Conservation (phyloP, 1,140 invertebrate genomes). For the Bombus turneri region DNA sequence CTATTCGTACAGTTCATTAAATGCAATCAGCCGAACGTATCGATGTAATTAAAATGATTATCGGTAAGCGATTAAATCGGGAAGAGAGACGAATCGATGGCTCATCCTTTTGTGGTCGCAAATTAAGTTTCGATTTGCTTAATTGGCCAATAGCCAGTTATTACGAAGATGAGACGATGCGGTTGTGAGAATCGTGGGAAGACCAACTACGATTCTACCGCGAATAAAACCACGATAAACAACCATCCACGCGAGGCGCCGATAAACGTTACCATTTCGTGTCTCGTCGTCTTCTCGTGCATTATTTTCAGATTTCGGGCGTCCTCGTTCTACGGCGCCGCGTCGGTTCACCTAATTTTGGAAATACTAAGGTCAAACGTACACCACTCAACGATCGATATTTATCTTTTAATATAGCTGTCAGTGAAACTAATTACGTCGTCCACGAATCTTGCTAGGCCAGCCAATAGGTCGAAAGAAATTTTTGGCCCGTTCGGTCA, state of each 20-base stretch:
- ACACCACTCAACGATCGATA: background rate
- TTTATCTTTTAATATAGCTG: background rate
- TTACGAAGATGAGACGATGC: too few relatives aligned
- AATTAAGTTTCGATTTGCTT: conserved; percentile 1
- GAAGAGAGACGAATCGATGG: background rate
- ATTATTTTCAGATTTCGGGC: background rate
- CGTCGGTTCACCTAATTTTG: background rate
- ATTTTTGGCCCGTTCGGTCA: background rate
- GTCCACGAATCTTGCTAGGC: background rate
- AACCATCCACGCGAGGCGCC: too few relatives aligned
- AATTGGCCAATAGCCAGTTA: too few relatives aligned
- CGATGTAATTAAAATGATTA: conserved; percentile 36
- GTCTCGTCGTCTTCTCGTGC: background rate
- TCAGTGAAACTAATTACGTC: conserved; percentile 5
- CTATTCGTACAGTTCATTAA: conserved; percentile 6
- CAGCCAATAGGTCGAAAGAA: background rate
- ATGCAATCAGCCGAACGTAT: conserved; percentile 17
- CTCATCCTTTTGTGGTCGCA: conserved; percentile 20
- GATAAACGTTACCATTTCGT: too few relatives aligned
- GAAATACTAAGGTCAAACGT: background rate
- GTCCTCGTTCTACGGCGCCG: background rate
- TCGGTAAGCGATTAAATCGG: background rate
- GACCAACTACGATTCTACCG: too few relatives aligned
- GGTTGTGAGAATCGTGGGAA: too few relatives aligned
- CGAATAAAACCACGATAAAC: too few relatives aligned